Base-by-base conservation (phyloP, 2,113 vertebrate genomes). In the Erpornis zantholeuca region DNA sequence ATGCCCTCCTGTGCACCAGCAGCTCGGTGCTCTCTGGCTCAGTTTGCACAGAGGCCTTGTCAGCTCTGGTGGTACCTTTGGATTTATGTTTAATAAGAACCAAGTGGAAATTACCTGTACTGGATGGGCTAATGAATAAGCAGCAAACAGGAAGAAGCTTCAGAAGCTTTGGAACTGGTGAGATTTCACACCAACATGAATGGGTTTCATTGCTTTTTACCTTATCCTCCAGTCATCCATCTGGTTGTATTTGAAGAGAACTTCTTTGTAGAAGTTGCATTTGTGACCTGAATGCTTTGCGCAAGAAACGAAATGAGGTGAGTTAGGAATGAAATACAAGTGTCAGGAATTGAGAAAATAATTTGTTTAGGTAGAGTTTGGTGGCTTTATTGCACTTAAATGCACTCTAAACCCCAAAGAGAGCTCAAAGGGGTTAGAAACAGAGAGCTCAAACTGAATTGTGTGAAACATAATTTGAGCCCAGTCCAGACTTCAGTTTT, bases 401-500 rank as follows among this genome's bases (percentile, higher is more conserved):
- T 84, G 68, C 60, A 70, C 45, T 75, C 35, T 71, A 81, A 94
- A 68, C 40, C 82, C 64, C 79, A 83, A 90, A 80, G 60, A 86
- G 54, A 75, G 33, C 50, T 91, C 27, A 76, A 69, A 60, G 38
- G 12, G 80, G 54, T 86, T 77, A 82, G 72, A 80, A 94, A 70
- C 31, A 71, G 42, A 69, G 72, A 92, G 9, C 54, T 88, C 70
- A 91, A 81, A 90, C 31, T 70, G 69, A 86, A 80, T 89, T 82
- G 64, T 90, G 84, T 91, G 85, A 95, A 95, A 93, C 25, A 83
- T 82, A 57, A 93, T 88, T 96, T 96, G 95, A 96, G 88, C 56
- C 76, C 75, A 86, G 79, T 85, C 80, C 92, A 94, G 94, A 73
- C 93, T 96, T 94, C 91, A 90, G 56, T 93, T 96, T 63, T 92